These are phyloP conservation scores for Calliphora vomitoria DNA, from an alignment of 2,888 invertebrate genomes.

Conservation along the genomic window DNA sequence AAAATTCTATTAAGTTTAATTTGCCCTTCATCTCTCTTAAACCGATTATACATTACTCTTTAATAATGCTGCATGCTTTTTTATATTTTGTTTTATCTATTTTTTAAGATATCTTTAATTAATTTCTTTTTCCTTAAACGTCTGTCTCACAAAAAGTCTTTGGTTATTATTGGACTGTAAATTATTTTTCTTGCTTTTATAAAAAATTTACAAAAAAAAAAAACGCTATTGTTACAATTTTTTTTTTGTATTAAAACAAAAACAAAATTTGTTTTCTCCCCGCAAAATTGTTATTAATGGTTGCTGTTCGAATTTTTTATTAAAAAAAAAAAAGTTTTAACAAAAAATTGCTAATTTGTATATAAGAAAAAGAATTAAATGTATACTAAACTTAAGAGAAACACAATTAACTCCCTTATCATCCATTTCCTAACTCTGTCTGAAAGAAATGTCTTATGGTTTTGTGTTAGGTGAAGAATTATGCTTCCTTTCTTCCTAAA, in stretches of 20 bases:
- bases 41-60: constrained; percentile 15
- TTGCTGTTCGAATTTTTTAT: constrained; percentile 44
- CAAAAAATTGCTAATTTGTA: constrained; percentile 1
- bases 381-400: not conserved
- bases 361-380: not conserved
- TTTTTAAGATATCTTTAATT: constrained; percentile 33
- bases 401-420: not conserved
- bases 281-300: constrained; percentile 20
- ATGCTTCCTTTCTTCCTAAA: too few species aligned
- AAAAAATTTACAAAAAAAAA: constrained; percentile 4
- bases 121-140: constrained; percentile 12
- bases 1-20: too few species aligned
- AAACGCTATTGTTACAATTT: constrained; percentile 15
- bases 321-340: too few species aligned
- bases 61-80: constrained; percentile 21
- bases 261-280: not conserved
- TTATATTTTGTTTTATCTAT: not conserved
- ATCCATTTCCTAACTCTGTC: not conserved
- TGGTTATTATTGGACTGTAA: constrained; percentile 59
- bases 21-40: not conserved
- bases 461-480: too few species aligned
- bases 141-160: constrained; percentile 22
- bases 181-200: constrained; percentile 57
- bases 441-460: too few species aligned
- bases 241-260: not conserved